Base-by-base conservation (phyloP, 2,888 invertebrate genomes). In the Vannuccia rotundouncinata region DNA sequence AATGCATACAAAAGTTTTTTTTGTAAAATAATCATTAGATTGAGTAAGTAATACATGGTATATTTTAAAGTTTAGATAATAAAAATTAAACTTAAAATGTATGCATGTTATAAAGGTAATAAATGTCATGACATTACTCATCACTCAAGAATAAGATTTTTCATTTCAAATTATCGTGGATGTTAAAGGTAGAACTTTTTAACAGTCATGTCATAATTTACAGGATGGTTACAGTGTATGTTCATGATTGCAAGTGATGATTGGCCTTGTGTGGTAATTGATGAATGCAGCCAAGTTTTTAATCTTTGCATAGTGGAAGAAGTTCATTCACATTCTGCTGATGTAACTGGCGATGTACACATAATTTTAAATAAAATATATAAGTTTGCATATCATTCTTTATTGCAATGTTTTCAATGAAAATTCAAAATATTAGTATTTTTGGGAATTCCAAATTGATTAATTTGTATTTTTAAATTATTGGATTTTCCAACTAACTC, bases 331-430 rank as follows among this genome's bases (percentile, higher is more conserved):
- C 5, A 66, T 66, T 66, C 66, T 13, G 66, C 66, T 13, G 66
- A 66, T 66, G 66, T 66, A 22, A 66, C 10, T 66, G 66, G 66
- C 66, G 25, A 66, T 66, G 66, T 22, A 66, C 66, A 66, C 22
- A 5, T 27, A 66, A 66, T 66, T 66, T 66, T 66, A 22, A 66
- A 27, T 66, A 13, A 27, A 22, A 66, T 66, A 66, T 66, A 66
- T 22, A 66, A 66, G 66, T 66, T 66, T 66, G 66, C 22, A 66
- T n/a, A n/a, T n/a, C n/a, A n/a, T n/a, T n/a, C n/a, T n/a, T n/a
- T n/a, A n/a, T n/a, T n/a, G n/a, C n/a, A n/a, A n/a, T n/a, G n/a
- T n/a, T n/a, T n/a, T n/a, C n/a, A n/a, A n/a, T n/a, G n/a, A n/a
- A n/a, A n/a, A n/a, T n/a, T n/a, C n/a, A n/a, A n/a, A n/a, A n/a